phyloP scores from a whole-genome alignment of 2,797 vertebrate species.

The Bufotes viridis region DNA sequence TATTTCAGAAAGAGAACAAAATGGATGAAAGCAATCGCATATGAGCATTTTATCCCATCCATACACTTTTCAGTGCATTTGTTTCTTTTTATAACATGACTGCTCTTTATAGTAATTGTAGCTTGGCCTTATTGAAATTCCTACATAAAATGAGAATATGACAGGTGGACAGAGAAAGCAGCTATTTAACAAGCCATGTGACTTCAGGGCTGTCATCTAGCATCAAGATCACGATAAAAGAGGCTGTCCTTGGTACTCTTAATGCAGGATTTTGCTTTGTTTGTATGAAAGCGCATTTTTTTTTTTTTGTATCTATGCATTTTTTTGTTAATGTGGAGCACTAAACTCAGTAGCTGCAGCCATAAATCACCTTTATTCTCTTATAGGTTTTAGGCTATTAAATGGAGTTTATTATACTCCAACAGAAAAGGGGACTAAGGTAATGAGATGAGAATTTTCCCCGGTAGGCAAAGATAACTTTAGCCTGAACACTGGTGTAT shows the following conservation, averaged over 20 bases:
- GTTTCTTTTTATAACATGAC: slow-evolving; percentile 30
- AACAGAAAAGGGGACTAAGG: slow-evolving; percentile 44
- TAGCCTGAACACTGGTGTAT: slow-evolving; percentile 37
- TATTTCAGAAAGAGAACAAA: slow-evolving; percentile 22
- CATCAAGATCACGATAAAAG: slow-evolving; percentile 54
- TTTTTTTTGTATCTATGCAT: slow-evolving; percentile 57
- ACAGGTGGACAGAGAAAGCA: slow-evolving; percentile 47
- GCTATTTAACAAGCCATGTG: slow-evolving; percentile 49
- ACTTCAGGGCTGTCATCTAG: slow-evolving; percentile 27
- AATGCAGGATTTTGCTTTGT: slow-evolving; percentile 47
- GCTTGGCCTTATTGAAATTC: slow-evolving; percentile 48
- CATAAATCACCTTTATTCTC: slow-evolving; percentile 53
- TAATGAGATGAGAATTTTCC: slow-evolving; percentile 50
- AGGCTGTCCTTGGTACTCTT: slow-evolving; percentile 6
- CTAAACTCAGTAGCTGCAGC: slow-evolving; percentile 44
- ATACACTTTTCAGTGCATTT: slow-evolving; percentile 28
- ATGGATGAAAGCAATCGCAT: slow-evolving; percentile 30
- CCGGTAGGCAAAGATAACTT: slow-evolving; percentile 49
- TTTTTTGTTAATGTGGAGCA: slow-evolving; percentile 54
- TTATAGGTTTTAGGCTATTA: slow-evolving; percentile 53
- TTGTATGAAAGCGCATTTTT: slow-evolving; percentile 57
- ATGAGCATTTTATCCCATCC: neutral
- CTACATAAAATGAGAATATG: slow-evolving; percentile 41
- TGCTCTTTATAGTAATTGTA: slow-evolving; percentile 41
- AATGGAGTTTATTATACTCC: slow-evolving; percentile 56